A percentile compares a stretch with the other conserved stretches of the same genome.
Evolutionary conservation across 2,888 invertebrate species (phyloP).

Genomic region (Chrysolina oricalcia): DNA sequence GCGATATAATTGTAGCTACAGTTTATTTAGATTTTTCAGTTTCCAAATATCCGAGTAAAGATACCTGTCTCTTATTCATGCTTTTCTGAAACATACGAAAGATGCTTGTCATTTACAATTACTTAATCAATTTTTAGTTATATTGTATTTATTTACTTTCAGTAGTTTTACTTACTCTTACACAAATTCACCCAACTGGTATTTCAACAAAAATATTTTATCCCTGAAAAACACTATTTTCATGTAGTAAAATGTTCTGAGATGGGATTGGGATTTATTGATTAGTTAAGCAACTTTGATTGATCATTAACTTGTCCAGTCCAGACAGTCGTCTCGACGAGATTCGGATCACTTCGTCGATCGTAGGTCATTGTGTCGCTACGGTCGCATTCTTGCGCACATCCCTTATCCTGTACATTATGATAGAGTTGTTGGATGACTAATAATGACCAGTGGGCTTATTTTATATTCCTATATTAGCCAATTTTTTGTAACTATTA

Average conservation of each 20-base stretch:
- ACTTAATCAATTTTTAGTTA: background rate
- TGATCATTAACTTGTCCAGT: background rate
- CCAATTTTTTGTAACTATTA: slow-evolving; percentile 14
- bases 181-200: slow-evolving; percentile 4
- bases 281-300: slow-evolving; percentile 2
- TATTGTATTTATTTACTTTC: background rate
- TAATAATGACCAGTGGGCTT: background rate
- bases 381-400: background rate
- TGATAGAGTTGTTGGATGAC: slow-evolving; percentile 4
- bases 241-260: background rate
- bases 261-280: too few species aligned
- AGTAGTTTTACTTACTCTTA: background rate
- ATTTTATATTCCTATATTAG: background rate
- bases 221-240: background rate
- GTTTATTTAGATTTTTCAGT: background rate
- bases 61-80: background rate
- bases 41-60: slow-evolving; percentile 2
- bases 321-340: slow-evolving; percentile 1
- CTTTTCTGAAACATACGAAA: background rate
- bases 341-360: background rate
- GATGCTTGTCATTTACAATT: background rate
- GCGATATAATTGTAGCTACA: slow-evolving; percentile 6
- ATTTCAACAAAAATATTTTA: background rate
- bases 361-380: slow-evolving; percentile 6
- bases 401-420: background rate